Percentiles rank a stretch among this genome's conserved stretches.
Evolutionary conservation across 2,113 vertebrate genomes (phyloP).

Genomic region (Mormyrus iriodes): DNA sequence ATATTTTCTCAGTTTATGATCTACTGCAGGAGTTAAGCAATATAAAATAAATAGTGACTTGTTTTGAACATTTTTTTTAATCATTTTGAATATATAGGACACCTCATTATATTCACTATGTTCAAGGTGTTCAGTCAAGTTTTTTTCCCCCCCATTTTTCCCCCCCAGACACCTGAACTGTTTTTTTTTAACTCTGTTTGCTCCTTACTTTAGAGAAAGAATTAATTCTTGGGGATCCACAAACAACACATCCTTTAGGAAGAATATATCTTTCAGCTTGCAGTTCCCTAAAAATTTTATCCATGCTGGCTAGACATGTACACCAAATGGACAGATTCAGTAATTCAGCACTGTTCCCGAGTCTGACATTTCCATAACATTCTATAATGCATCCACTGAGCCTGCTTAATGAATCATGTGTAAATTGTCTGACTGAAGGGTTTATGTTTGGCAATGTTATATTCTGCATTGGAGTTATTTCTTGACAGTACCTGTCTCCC

Average conservation of each 20-base stretch:
- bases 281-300: not conserved
- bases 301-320: not conserved
- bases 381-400: not conserved
- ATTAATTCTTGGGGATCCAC: not conserved
- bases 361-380: not conserved
- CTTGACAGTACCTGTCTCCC: slow-evolving; percentile 68
- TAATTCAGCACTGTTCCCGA: not conserved
- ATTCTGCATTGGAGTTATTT: not conserved
- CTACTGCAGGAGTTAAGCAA: not conserved
- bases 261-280: not conserved
- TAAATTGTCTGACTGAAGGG: not conserved
- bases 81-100: not conserved
- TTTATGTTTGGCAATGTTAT: not conserved
- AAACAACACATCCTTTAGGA: not conserved
- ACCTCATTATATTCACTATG: not conserved
- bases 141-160: not conserved
- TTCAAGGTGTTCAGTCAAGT: not conserved
- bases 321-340: not conserved
- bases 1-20: not conserved
- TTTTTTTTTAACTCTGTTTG: not conserved
- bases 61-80: not conserved
- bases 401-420: not conserved
- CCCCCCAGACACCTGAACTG: not conserved
- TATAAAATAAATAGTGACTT: not conserved
- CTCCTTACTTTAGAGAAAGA: not conserved